Percentiles rank a stretch among this genome's conserved stretches.
Evolutionary conservation across 2,113 vertebrate species (phyloP).

Genomic region (Macquaria australasica): DNA sequence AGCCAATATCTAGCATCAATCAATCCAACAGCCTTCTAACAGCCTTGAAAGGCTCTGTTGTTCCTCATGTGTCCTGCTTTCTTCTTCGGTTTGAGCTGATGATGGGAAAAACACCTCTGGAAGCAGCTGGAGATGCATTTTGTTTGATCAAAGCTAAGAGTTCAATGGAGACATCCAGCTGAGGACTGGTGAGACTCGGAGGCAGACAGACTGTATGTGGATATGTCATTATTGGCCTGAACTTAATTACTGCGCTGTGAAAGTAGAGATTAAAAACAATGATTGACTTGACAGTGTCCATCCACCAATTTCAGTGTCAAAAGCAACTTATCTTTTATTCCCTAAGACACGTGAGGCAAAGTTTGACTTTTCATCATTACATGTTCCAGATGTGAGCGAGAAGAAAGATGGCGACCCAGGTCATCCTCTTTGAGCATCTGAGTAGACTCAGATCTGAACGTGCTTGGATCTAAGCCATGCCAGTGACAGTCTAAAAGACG

Average conservation of each 20-base stretch:
- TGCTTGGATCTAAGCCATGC: conserved; percentile 60
- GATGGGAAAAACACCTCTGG: conserved; percentile 65
- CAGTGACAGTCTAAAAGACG: conserved; percentile 59
- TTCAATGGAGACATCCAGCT: conserved; percentile 59
- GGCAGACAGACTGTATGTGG: conserved; percentile 34
- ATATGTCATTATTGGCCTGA: conserved; percentile 34
- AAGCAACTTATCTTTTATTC: conserved; percentile 69
- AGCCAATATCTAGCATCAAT: conserved; percentile 42
- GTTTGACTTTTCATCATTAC: conserved; percentile 61
- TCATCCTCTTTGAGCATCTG: conserved; percentile 66
- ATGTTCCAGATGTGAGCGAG: conserved; percentile 75
- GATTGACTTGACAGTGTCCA: conserved; percentile 33
- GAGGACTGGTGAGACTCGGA: conserved; percentile 33
- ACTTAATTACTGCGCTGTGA: conserved; percentile 47
- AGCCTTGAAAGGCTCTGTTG: conserved; percentile 58
- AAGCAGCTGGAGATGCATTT: conserved; percentile 62
- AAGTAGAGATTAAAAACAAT: conserved; percentile 46
- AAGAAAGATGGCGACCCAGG: conserved; percentile 64
- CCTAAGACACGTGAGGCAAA: conserved; percentile 61
- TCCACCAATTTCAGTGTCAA: conserved; percentile 52
- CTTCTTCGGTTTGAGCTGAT: conserved; percentile 56
- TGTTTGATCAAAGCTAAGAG: conserved; percentile 62
- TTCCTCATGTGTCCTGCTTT: conserved; percentile 54
- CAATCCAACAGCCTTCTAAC: conserved; percentile 4
- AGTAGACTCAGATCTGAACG: conserved; percentile 55